Percentiles rank a stretch among this genome's conserved stretches.
phyloP scores from a whole-genome alignment of 2,113 vertebrate species.

The Psilopsiagon aurifrons region DNA sequence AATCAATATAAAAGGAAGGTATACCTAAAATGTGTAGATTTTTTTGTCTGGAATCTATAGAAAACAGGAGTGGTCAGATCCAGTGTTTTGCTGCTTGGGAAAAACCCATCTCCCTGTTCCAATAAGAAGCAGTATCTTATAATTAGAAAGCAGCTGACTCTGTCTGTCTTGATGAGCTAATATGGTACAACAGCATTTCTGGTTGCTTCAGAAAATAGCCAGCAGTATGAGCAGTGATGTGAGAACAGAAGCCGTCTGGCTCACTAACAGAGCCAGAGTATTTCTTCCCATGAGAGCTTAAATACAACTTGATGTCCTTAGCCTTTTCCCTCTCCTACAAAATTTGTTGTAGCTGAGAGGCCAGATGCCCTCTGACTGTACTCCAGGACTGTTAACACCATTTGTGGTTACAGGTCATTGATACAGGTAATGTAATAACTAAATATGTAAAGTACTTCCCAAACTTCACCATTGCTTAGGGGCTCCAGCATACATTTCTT shows the following conservation, averaged over 20 bases:
- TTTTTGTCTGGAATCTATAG: background rate
- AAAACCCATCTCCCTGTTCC: background rate
- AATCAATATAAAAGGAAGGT: background rate
- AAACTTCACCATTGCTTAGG: background rate
- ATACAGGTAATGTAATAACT: background rate
- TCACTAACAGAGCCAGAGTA: slow-evolving; percentile 13
- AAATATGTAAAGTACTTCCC: background rate
- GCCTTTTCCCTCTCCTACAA: background rate
- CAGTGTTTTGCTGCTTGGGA: background rate
- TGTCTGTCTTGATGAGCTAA: slow-evolving; percentile 43
- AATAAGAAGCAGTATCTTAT: background rate
- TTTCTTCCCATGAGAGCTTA: background rate
- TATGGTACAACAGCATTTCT: slow-evolving; percentile 36
- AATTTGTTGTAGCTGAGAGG: background rate
- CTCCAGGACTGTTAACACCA: background rate
- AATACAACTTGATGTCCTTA: slow-evolving; percentile 13
- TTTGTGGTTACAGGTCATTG: background rate
- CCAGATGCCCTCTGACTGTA: background rate
- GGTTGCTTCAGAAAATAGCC: slow-evolving; percentile 30
- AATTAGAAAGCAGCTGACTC: slow-evolving; percentile 29
- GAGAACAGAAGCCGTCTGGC: slow-evolving; percentile 29
- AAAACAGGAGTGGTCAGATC: background rate
- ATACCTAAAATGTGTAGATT: background rate
- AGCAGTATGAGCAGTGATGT: slow-evolving; percentile 61
- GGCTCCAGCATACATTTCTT: background rate